Conservation (phyloP, 2,888 invertebrate species). For the Stenichneumon culpator region DNA sequence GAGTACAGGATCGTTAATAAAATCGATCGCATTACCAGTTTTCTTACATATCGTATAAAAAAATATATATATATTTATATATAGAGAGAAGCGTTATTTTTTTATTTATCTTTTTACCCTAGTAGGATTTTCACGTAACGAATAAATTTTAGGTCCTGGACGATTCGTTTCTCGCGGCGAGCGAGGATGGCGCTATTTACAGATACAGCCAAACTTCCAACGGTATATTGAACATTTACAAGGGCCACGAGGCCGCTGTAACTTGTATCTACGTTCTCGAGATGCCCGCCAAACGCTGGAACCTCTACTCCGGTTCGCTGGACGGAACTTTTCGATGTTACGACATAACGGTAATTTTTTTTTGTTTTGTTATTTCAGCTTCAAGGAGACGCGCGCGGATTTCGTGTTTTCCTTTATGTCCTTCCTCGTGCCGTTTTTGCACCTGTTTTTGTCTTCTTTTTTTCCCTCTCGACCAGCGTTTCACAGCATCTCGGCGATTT, state of each 20-base stretch:
- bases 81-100: conserved; percentile 13
- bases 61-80: conserved; percentile 12
- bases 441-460: not conserved
- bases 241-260: conserved; percentile 88
- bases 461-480: not conserved
- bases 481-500: conserved; percentile 12
- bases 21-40: conserved; percentile 25
- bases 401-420: not conserved
- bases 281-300: conserved; percentile 83
- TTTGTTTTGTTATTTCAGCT: not conserved
- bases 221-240: conserved; percentile 86
- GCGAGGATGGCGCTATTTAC: conserved; percentile 89
- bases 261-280: conserved; percentile 88
- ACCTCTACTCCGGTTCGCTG: conserved; percentile 88
- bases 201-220: conserved; percentile 87
- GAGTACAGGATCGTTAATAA: conserved; percentile 33
- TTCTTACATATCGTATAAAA: not conserved
- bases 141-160: conserved; percentile 87
- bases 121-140: not conserved
- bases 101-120: not conserved
- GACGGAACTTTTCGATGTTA: conserved; percentile 88
- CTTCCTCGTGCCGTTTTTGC: not conserved
- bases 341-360: conserved; percentile 86
- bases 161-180: conserved; percentile 88
- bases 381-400: not conserved